A percentile compares a stretch with the other conserved stretches of the same genome.
Evolutionary conservation across 2,888 invertebrate species (phyloP).

Genomic region (Fabriciana adippe): DNA sequence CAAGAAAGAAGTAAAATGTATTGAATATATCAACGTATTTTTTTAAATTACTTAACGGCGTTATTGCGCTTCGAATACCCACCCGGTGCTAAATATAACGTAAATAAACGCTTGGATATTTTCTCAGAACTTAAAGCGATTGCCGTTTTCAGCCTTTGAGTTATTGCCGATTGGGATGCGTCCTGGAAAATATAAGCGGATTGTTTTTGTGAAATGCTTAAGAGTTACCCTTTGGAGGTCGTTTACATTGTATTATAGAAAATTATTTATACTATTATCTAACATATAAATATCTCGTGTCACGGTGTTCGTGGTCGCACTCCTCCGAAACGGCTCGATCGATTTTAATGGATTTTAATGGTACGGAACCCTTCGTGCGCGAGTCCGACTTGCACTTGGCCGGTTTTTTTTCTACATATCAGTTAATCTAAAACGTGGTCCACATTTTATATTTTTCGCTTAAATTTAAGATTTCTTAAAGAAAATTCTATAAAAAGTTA

Average conservation of each 20-base stretch:
- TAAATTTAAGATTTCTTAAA: neutral
- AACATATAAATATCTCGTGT: too few relatives aligned
- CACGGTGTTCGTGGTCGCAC: too few relatives aligned
- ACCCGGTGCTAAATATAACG: conserved; percentile 25
- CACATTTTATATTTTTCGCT: neutral
- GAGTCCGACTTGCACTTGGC: too few relatives aligned
- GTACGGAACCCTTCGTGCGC: too few relatives aligned
- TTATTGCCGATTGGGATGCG: conserved; percentile 39
- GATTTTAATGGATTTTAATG: neutral
- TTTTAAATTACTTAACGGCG: neutral
- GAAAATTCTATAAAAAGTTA: neutral
- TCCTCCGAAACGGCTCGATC: too few relatives aligned
- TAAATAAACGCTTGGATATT: conserved; percentile 33
- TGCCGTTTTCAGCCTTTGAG: conserved; percentile 36
- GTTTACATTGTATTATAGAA: conserved; percentile 5
- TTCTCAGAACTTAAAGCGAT: conserved; percentile 35
- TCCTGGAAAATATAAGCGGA: conserved; percentile 37
- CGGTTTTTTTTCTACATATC: too few relatives aligned
- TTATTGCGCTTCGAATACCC: neutral
- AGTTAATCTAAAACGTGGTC: too few relatives aligned
- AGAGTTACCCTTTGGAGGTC: conserved; percentile 25
- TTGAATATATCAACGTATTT: neutral
- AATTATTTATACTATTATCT: neutral
- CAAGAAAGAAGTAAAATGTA: too few relatives aligned
- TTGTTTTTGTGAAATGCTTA: conserved; percentile 36